A percentile compares a stretch with the other conserved stretches of the same genome.
Evolutionary conservation across 2,113 vertebrate genomes (phyloP).

Genomic region (Cyphomyrus discorhynchus): DNA sequence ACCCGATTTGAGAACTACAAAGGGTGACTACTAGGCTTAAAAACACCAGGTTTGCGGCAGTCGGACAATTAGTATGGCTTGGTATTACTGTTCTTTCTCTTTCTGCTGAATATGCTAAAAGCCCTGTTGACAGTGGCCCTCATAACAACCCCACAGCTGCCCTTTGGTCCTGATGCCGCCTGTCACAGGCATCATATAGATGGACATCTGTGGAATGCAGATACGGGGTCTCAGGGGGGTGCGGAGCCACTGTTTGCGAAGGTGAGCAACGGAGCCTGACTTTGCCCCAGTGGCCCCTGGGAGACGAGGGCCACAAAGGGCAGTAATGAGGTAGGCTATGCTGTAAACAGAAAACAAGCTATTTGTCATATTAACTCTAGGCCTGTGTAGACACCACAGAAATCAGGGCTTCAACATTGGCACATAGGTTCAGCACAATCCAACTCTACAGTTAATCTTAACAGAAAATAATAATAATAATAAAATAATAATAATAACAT

Average conservation of each 20-base stretch:
- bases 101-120: neutral
- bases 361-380: slow-evolving; percentile 42
- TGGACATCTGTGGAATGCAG: neutral
- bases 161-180: neutral
- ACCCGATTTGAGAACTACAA: neutral
- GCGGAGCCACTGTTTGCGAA: neutral
- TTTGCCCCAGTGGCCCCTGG: slow-evolving; percentile 37
- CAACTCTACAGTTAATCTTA: slow-evolving; percentile 56
- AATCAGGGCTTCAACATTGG: slow-evolving; percentile 54
- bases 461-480: slow-evolving; percentile 64
- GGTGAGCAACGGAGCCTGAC: slow-evolving; percentile 22
- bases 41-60: neutral
- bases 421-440: slow-evolving; percentile 63
- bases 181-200: neutral
- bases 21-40: neutral
- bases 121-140: neutral
- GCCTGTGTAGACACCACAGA: slow-evolving; percentile 59
- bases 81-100: neutral
- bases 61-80: neutral
- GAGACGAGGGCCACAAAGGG: slow-evolving; percentile 50
- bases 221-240: neutral
- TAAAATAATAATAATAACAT: slow-evolving; percentile 45
- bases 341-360: slow-evolving; percentile 81
- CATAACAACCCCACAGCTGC: neutral
- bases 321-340: slow-evolving; percentile 94